Conservation (phyloP, 2,113 vertebrate species). For the Melanostigma gelatinosum region DNA sequence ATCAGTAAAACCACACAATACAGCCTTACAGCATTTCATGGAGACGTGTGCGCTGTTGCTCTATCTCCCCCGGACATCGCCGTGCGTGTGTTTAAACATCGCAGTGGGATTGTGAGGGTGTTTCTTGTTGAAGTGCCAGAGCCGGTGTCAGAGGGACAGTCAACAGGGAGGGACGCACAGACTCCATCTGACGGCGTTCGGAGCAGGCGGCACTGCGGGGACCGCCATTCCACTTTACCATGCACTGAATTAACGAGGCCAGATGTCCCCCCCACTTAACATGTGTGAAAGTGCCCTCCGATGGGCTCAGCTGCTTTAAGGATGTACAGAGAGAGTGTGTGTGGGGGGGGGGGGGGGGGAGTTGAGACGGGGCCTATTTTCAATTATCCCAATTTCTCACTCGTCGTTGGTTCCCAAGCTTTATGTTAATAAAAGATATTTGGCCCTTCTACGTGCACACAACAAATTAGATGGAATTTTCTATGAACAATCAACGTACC, state of each 20-base stretch:
- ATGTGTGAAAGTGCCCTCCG: constrained; percentile 78
- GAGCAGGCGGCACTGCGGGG: constrained; percentile 67
- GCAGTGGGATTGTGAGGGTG: constrained; percentile 14
- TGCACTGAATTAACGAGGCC: constrained; percentile 83
- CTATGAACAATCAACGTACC: constrained; percentile 56
- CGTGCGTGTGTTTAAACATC: constrained; percentile 25
- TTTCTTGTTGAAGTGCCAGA: constrained; percentile 30
- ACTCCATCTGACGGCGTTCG: constrained; percentile 66
- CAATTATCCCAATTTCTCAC: constrained; percentile 82
- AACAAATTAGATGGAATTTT: constrained; percentile 69
- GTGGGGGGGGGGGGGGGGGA: constrained; percentile 19
- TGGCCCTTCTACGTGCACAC: constrained; percentile 52
- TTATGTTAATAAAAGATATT: constrained; percentile 79
- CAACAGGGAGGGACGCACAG: constrained; percentile 55
- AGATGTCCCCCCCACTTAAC: constrained; percentile 77
- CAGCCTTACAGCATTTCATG: not conserved
- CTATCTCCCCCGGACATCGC: constrained; percentile 33
- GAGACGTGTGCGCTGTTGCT: not conserved
- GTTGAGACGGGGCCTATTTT: constrained; percentile 65
- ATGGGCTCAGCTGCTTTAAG: constrained; percentile 80
- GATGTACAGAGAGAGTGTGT: constrained; percentile 63
- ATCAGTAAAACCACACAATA: constrained; percentile 28
- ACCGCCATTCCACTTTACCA: constrained; percentile 80
- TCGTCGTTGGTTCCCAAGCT: constrained; percentile 67
- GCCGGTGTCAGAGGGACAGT: constrained; percentile 60